Evolutionary conservation across 2,888 invertebrate species (phyloP).

Genomic region (Adelphocoris suturalis): DNA sequence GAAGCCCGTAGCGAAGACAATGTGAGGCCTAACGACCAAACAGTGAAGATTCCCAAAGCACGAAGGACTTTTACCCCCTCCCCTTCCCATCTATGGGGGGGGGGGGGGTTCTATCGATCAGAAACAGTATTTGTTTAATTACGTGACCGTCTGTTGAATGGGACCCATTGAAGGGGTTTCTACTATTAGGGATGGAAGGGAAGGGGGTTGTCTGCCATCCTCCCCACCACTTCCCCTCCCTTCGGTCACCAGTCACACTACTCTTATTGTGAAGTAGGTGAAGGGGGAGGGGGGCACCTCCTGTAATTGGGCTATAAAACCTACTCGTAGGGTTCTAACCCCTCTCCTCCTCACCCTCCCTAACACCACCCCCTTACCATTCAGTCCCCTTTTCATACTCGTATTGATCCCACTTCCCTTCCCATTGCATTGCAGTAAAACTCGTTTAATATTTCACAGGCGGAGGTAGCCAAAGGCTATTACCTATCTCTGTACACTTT

Average conservation of each 20-base stretch:
- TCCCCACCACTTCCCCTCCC: background rate
- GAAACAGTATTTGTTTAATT: conserved; percentile 45
- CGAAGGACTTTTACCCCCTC: background rate
- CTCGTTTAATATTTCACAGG: conserved; percentile 72
- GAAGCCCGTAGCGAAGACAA: too few species aligned
- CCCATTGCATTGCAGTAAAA: conserved; percentile 72
- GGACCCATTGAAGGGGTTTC: background rate
- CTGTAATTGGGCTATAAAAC: conserved; percentile 72
- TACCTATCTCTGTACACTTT: conserved; percentile 72
- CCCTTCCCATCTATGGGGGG: too few species aligned
- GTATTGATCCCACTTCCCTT: conserved; percentile 71
- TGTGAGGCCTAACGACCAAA: background rate
- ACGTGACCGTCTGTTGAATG: conserved; percentile 51
- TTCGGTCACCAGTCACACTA: conserved; percentile 37
- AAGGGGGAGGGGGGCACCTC: conserved; percentile 5
- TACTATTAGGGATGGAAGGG: background rate
- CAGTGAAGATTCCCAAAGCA: background rate
- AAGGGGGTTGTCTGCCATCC: background rate
- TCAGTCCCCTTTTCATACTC: background rate
- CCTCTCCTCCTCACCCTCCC: too few species aligned
- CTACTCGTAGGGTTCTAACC: conserved; percentile 54
- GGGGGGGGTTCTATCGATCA: background rate
- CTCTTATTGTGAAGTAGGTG: conserved; percentile 46
- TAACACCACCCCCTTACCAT: too few species aligned
- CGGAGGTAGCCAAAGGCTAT: conserved; percentile 71